Base-by-base conservation (phyloP, 2,888 invertebrate species). In the Nymphalis urticae region DNA sequence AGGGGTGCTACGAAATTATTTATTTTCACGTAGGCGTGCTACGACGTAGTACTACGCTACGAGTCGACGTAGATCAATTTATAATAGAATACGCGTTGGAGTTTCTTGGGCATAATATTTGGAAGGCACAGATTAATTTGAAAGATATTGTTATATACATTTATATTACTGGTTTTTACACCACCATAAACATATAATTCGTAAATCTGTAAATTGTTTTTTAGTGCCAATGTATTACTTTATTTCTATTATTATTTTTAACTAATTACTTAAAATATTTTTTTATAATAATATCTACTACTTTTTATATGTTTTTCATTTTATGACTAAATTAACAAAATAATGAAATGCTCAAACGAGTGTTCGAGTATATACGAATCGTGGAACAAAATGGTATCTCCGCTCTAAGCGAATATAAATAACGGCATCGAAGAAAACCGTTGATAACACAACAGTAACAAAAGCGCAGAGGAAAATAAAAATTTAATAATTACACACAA, bases 401-500 rank as follows among this genome's bases (percentile, higher is more conserved):
- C 17, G 36, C 58, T 19, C 54, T 56, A 56, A 56, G 53, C 27
- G 53, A 17, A 32, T 36, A 56, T 60, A 62, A 48, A 66, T 59
- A n/a, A 54, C 21, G 53, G 27, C 21, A 62, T 48, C 54, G 47
- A 69, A 66, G 69, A 63, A 63, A 60, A 21, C 69, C 53, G 62
- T 63, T 61, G 62, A 63, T 36, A 63, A 66, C 54, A 56, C 27
- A 56, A 56, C 64, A 56, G 58, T 51, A 69, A 77, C 76, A 75
- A 77, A 75, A 77, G 79, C 78, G 77, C 75, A 77, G 75, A 74
- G 74, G 72, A 78, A 75, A 76, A 79, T 77, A 82, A 85, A 86
- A 86, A 88, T 87, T 76, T 87, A 87, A 90, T 90, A 90, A 90
- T 90, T 89, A 90, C 85, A 82, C 85, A 81, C 58, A 58, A 79